Evolutionary conservation across 2,888 invertebrate species (phyloP).

Genomic region (Epistrophe grossulariae): DNA sequence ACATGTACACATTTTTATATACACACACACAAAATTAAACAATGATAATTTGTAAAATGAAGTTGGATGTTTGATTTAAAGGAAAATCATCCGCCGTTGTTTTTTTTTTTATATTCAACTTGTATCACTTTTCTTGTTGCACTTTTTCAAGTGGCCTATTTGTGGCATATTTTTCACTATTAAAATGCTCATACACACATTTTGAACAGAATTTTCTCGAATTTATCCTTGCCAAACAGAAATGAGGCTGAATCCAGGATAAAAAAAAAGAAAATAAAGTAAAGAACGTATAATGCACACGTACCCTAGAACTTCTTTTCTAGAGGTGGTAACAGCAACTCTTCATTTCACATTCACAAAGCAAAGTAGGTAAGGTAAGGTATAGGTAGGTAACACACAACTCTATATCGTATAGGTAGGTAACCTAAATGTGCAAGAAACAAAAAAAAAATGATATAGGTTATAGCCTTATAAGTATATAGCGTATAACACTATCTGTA

Average conservation of each 20-base stretch:
- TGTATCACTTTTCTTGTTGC: constrained; percentile 38
- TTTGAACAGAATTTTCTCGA: constrained; percentile 9
- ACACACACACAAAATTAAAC: constrained; percentile 10
- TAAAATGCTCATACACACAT: background rate
- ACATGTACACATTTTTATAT: background rate
- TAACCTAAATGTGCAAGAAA: constrained; percentile 48
- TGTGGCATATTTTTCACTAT: constrained; percentile 34
- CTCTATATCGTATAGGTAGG: constrained; percentile 26
- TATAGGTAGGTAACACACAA: constrained; percentile 9
- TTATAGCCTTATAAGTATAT: background rate
- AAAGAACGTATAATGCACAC: constrained; percentile 51
- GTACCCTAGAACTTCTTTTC: constrained; percentile 73
- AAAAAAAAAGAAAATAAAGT: background rate
- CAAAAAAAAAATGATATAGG: background rate
- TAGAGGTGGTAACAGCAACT: constrained; percentile 52
- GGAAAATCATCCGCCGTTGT: background rate
- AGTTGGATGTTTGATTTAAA: background rate
- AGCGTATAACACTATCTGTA: constrained; percentile 30
- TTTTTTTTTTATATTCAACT: background rate
- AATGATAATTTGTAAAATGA: background rate
- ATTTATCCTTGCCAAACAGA: constrained; percentile 56
- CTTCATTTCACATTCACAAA: constrained; percentile 71
- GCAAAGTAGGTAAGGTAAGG: constrained; percentile 60
- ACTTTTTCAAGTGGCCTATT: constrained; percentile 31
- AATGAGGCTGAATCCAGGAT: constrained; percentile 34